These are phyloP conservation scores for Drosophila ohnishii DNA, from an alignment of 1,140 invertebrate species.

Conservation along the genomic window DNA sequence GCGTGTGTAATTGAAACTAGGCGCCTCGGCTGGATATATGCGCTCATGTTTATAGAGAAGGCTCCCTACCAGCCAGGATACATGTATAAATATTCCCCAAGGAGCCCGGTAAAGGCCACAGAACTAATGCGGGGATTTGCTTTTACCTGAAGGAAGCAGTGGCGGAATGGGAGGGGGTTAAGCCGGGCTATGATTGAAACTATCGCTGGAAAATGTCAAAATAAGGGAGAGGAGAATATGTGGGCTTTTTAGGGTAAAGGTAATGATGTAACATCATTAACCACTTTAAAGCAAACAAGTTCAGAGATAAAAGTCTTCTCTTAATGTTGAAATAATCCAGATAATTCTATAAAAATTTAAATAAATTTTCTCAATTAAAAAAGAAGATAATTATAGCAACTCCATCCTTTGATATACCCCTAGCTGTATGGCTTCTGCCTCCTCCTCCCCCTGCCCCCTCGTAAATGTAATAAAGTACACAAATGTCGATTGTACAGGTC, in stretches of 20 bases:
- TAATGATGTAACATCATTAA: no score
- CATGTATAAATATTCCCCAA: not conserved
- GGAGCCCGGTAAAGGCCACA: constrained; percentile 21
- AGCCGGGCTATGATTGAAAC: constrained; percentile 13
- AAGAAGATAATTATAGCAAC: not conserved
- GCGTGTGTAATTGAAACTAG: constrained; percentile 81
- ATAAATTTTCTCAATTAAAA: not conserved
- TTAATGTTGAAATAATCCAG: not conserved
- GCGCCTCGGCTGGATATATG: constrained; percentile 36
- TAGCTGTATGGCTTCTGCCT: constrained; percentile 1
- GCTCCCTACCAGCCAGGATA: constrained; percentile 16
- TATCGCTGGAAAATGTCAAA: constrained; percentile 15
- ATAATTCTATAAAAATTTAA: no score
- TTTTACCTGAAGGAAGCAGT: not conserved
- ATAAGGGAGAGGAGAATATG: not conserved
- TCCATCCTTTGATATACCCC: constrained; percentile 9
- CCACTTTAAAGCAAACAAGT: no score
- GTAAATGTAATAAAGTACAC: constrained; percentile 42
- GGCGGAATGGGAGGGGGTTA: constrained; percentile 1
- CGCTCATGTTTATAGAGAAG: constrained; percentile 28
- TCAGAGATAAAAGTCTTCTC: no score
- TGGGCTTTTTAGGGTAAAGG: no score
- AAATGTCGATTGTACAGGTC: constrained; percentile 57
- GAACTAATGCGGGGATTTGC: constrained; percentile 44
- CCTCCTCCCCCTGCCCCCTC: no score